Evolutionary conservation across 1,140 invertebrate genomes (phyloP).

Genomic region (Aethina tumida): DNA sequence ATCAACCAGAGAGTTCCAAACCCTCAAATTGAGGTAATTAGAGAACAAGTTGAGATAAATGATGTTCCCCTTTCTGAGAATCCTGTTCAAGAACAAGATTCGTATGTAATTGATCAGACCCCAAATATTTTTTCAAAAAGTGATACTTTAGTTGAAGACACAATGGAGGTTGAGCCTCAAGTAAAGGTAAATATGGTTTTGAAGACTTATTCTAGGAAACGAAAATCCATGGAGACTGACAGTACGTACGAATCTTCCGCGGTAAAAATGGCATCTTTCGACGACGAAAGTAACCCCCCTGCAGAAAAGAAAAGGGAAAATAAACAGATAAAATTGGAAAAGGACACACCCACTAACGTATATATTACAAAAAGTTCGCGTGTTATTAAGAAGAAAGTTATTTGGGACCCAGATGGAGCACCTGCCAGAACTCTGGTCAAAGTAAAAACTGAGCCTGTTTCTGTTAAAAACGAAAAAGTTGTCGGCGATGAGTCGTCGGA

Average conservation of each 20-base stretch:
- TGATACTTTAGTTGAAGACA: neutral
- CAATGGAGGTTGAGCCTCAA: conserved; percentile 18
- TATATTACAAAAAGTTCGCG: conserved; percentile 41
- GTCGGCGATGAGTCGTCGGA: conserved; percentile 3
- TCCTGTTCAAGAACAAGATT: no score
- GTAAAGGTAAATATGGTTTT: conserved; percentile 21
- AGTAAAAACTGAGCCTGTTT: neutral
- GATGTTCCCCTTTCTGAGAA: no score
- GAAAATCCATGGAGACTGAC: conserved; percentile 24
- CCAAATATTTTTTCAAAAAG: conserved; percentile 2
- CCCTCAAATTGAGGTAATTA: conserved; percentile 11
- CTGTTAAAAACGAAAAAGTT: conserved; percentile 8
- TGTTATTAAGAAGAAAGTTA: conserved; percentile 56
- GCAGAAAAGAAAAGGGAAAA: conserved; percentile 10
- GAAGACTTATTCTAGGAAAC: conserved; percentile 33
- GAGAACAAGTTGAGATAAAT: no score
- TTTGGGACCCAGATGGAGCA: conserved; percentile 57
- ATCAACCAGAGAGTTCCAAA: no score
- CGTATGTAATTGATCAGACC: neutral
- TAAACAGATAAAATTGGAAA: conserved; percentile 7
- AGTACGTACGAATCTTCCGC: conserved; percentile 9
- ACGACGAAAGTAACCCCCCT: conserved; percentile 3
- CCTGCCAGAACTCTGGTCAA: conserved; percentile 2
- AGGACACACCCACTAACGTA: conserved; percentile 11
- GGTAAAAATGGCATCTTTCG: conserved; percentile 14